phyloP scores from a whole-genome alignment of 1,140 invertebrate species.

The Plodia interpunctella region DNA sequence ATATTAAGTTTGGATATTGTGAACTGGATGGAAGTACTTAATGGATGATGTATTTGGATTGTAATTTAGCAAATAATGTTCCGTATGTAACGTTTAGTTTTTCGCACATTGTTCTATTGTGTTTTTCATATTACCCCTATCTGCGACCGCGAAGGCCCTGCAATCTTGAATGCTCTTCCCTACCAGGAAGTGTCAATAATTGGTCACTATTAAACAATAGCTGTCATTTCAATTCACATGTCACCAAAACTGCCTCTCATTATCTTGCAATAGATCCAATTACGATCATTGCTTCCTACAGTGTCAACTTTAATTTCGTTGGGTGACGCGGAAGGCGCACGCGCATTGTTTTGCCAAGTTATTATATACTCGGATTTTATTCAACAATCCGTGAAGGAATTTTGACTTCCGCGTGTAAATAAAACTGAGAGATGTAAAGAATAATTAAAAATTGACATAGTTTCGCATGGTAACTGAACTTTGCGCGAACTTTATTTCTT shows the following conservation, averaged over 20 bases:
- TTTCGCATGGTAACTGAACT: no score
- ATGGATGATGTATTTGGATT: no score
- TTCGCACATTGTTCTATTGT: no score
- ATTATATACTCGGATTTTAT: not conserved
- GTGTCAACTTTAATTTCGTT: not conserved
- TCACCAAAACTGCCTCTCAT: not conserved
- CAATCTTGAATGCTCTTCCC: not conserved
- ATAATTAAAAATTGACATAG: not conserved
- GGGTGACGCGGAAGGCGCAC: not conserved
- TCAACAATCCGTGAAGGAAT: constrained; percentile 2
- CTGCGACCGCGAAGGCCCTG: no score
- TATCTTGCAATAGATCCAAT: not conserved
- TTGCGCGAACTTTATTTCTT: no score
- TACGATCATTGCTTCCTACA: not conserved
- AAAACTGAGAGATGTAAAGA: not conserved
- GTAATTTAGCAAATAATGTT: no score
- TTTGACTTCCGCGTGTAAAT: constrained; percentile 1
- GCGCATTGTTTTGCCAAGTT: not conserved
- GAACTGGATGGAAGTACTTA: no score
- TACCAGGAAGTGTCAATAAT: not conserved
- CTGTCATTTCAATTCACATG: not conserved
- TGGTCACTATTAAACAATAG: not conserved
- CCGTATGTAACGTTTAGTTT: no score
- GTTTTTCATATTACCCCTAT: no score
- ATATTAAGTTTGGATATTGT: no score